A percentile compares a stretch with the other conserved stretches of the same genome.
Conservation (phyloP, 2,888 invertebrate species). For the Ormyrus pomaceus region DNA sequence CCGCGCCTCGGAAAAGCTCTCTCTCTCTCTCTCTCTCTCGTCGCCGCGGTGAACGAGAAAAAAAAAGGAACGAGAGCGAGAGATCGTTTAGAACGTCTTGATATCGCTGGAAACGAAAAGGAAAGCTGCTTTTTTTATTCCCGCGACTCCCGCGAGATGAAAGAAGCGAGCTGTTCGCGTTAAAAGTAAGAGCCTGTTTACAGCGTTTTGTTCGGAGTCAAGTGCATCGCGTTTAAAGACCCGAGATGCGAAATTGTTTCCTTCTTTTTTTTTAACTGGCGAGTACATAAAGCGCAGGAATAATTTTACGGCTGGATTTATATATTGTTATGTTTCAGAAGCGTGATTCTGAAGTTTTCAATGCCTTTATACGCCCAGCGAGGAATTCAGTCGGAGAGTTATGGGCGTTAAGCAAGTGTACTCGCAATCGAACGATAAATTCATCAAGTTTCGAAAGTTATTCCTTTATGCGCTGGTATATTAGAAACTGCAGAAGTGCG, state of each 20-base stretch:
- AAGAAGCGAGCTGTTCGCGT: conserved; percentile 16
- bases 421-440: conserved; percentile 1
- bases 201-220: background rate
- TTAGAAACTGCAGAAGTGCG: no score
- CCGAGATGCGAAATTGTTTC: no score
- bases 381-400: conserved; percentile 22
- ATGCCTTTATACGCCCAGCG: background rate
- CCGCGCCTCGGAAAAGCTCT: background rate
- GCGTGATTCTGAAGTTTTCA: background rate
- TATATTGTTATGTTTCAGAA: background rate
- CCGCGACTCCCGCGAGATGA: background rate
- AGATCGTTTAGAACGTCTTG: background rate
- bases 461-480: background rate
- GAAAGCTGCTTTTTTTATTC: conserved; percentile 25
- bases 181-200: background rate
- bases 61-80: background rate
- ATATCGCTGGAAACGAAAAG: conserved; percentile 13
- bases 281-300: no score
- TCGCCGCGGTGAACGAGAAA: no score
- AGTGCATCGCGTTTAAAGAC: conserved; percentile 4
- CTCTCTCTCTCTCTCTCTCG: no score
- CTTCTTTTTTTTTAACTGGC: no score
- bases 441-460: conserved; percentile 23
- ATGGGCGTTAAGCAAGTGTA: conserved; percentile 11
- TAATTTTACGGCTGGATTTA: no score